phyloP scores from a whole-genome alignment of 2,888 invertebrate species.

The Neria commutata region DNA sequence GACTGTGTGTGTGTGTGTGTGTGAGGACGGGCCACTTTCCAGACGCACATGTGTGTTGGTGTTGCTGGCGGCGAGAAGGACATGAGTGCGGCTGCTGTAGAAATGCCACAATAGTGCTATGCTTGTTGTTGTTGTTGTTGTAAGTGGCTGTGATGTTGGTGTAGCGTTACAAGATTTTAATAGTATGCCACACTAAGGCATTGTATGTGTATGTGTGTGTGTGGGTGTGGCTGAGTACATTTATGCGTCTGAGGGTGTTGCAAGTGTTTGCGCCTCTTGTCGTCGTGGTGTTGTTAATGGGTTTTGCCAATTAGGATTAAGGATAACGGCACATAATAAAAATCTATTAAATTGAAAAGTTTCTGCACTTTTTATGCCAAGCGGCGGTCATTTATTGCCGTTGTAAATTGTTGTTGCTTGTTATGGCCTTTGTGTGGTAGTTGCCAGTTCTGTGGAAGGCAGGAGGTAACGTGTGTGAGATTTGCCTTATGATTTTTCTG shows the following conservation, averaged over 20 bases:
- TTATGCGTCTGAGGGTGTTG: slow-evolving; percentile 14
- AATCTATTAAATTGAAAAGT: slow-evolving; percentile 27
- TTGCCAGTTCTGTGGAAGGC: neutral
- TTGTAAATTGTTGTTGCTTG: neutral
- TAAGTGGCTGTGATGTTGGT: slow-evolving; percentile 22
- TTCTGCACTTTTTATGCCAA: neutral
- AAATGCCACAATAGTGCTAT: slow-evolving; percentile 20
- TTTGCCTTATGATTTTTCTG: too few species aligned
- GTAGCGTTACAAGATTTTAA: slow-evolving; percentile 35
- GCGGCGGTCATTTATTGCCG: neutral
- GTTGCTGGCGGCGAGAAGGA: slow-evolving; percentile 22
- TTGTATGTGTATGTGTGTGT: slow-evolving; percentile 9
- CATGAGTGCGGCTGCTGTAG: slow-evolving; percentile 12
- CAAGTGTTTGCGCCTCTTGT: slow-evolving; percentile 20
- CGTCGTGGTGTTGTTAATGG: slow-evolving; percentile 41
- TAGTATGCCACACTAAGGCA: slow-evolving; percentile 22
- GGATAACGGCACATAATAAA: slow-evolving; percentile 20
- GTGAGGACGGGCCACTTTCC: neutral
- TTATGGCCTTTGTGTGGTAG: neutral
- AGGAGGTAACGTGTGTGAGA: too few species aligned
- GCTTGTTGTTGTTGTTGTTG: slow-evolving; percentile 7
- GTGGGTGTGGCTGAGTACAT: slow-evolving; percentile 8
- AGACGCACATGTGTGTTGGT: too few species aligned
- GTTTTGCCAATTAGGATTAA: slow-evolving; percentile 42
- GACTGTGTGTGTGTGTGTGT: slow-evolving; percentile 16